Conservation (phyloP, 30 jellyfish, hydroid and myxozoan species). For the Nemopilema nomurai region DNA sequence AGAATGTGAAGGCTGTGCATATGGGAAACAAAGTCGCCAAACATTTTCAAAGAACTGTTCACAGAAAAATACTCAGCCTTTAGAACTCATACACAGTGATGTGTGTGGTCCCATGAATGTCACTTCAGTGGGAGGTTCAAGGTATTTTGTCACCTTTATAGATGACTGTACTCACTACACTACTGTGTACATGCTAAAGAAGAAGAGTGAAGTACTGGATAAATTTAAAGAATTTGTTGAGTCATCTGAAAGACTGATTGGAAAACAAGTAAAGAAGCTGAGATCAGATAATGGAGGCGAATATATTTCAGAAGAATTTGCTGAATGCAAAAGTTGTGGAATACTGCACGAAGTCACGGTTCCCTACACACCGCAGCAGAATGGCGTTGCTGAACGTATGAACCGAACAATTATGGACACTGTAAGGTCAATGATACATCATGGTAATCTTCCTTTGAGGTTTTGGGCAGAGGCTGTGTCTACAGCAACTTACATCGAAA, state of each 20-base stretch:
- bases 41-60: constrained; percentile 35
- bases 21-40: constrained; percentile 37
- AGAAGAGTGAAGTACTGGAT: constrained; percentile 46
- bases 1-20: constrained; percentile 67
- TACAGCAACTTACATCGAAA: too few species aligned
- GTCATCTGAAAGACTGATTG: too few species aligned
- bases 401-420: constrained; percentile 67
- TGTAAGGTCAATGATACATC: too few species aligned
- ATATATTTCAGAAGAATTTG: too few species aligned
- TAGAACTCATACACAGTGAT: constrained; percentile 47
- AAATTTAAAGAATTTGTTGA: too few species aligned
- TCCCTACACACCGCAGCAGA: constrained; percentile 45
- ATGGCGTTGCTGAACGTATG: constrained; percentile 62
- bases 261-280: too few species aligned
- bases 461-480: too few species aligned
- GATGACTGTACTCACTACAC: constrained; percentile 38
- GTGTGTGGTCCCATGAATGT: constrained; percentile 69
- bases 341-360: constrained; percentile 6
- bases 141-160: constrained; percentile 57
- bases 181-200: constrained; percentile 8
- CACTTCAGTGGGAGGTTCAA: constrained; percentile 63
- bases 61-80: constrained; percentile 4
- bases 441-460: too few species aligned
- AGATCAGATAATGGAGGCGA: too few species aligned
- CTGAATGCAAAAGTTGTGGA: constrained; percentile 1